Percentiles rank a stretch among this genome's conserved stretches.
These are phyloP conservation scores for Andrena chrysosceles DNA, from an alignment of 2,888 invertebrate species.

Conservation along the genomic window DNA sequence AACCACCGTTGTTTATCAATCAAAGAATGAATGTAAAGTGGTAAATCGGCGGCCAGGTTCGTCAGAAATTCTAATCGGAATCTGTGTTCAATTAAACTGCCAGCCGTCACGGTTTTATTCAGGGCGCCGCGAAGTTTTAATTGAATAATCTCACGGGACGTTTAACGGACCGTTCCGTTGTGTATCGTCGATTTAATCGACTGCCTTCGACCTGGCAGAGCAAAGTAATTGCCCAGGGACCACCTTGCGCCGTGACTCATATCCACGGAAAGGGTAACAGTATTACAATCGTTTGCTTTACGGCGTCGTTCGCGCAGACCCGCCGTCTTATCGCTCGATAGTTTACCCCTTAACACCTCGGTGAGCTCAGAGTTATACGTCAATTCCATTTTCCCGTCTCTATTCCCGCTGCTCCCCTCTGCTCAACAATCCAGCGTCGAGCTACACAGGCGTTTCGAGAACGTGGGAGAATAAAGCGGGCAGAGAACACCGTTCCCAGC, in stretches of 20 bases:
- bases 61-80: slow-evolving; percentile 16
- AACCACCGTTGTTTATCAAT: not conserved
- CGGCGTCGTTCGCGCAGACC: slow-evolving; percentile 20
- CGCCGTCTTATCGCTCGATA: slow-evolving; percentile 48
- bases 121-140: slow-evolving; percentile 39
- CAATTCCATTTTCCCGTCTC: slow-evolving; percentile 44
- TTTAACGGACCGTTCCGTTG: slow-evolving; percentile 45
- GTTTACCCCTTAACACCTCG: slow-evolving; percentile 63
- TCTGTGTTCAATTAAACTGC: slow-evolving; percentile 12
- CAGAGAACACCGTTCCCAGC: slow-evolving; percentile 17
- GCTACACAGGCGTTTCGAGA: not conserved
- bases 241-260: slow-evolving; percentile 35
- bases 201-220: slow-evolving; percentile 27
- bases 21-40: not conserved
- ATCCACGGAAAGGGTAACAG: slow-evolving; percentile 29
- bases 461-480: slow-evolving; percentile 13
- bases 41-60: not conserved
- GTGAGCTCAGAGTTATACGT: slow-evolving; percentile 41
- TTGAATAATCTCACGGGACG: slow-evolving; percentile 46
- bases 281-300: slow-evolving; percentile 44
- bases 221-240: slow-evolving; percentile 37
- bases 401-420: slow-evolving; percentile 16
- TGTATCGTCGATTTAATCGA: slow-evolving; percentile 55
- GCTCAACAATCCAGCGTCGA: not conserved
- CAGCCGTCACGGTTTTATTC: slow-evolving; percentile 41